Evolutionary conservation across 2,888 invertebrate genomes (phyloP), one percentile per base, ranked within the genome.

Genomic region (Caenorhabditis drosophilae): DNA sequence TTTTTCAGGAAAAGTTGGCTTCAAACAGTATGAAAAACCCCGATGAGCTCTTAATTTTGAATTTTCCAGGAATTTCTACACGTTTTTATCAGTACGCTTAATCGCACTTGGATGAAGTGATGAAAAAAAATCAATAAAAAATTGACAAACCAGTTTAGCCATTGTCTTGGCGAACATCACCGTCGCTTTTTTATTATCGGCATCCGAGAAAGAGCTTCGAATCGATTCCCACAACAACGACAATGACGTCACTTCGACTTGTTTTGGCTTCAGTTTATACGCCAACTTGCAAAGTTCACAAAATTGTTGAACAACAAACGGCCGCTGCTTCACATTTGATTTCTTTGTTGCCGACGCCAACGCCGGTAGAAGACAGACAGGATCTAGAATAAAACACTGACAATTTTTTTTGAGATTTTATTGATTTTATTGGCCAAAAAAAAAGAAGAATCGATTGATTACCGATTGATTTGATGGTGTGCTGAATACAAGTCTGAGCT

Each of bases 241-340:
- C n/a, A 75, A 48, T 9, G 72, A 70, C 25, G 52, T 58, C 2
- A 72, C 67, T 56, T 73, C 75, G 0, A 75, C 75, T 58, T 75
- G 75, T 22, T 73, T 75, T 7, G 75, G 75, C 46, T 69, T 68
- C 1, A 31, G 40, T 20, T 47, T 53, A 40, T 75, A 63, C 12
- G 67, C 61, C 20, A 61, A 25, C n/a, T 58, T 62, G 53, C 60
- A 67, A 40, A 74, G 52, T 44, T 69, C 74, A 64, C 40, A 40
- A 42, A 50, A 61, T 41, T 60, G 56, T 7, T 53, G 35, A 1
- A 58, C 31, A 40, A 73, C 61, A 47, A 60, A 69, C 1, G 75
- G 75, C 26, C 68, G 45, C 40, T 75, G 75, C 35, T 69, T 70
- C 11, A 70, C 53, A 44, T 75, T 75, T 12, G 75, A 68, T 36